phyloP scores from a whole-genome alignment of 2,797 vertebrate genomes.

The Neopelma chrysocephalum region DNA sequence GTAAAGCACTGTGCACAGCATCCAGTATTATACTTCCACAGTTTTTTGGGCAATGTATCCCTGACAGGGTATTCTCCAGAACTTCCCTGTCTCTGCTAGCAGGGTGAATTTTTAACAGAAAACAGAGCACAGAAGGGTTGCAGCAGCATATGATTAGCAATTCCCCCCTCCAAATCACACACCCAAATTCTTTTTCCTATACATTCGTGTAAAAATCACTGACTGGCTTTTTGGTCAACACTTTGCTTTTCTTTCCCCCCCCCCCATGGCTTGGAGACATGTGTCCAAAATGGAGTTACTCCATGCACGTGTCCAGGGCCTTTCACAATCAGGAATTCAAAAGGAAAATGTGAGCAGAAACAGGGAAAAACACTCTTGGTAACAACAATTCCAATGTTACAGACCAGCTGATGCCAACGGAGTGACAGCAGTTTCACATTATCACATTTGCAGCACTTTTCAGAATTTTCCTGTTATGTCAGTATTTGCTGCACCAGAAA shows the following conservation, averaged over 20 bases:
- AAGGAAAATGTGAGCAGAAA: neutral
- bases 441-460: neutral
- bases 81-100: neutral
- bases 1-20: neutral
- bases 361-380: neutral
- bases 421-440: neutral
- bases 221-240: neutral
- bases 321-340: neutral
- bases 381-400: neutral
- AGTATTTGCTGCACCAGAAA: neutral
- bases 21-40: neutral
- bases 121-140: neutral
- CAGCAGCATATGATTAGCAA: neutral
- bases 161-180: neutral
- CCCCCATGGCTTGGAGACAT: neutral
- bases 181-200: neutral
- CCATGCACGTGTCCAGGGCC: neutral
- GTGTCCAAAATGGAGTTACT: neutral
- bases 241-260: neutral
- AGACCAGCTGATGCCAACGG: neutral
- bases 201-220: conserved; percentile 11
- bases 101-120: neutral
- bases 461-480: neutral
- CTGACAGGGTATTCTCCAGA: neutral
- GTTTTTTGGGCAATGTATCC: neutral